Conservation (phyloP, 1,140 invertebrate genomes). For the Dysdera silvatica region DNA sequence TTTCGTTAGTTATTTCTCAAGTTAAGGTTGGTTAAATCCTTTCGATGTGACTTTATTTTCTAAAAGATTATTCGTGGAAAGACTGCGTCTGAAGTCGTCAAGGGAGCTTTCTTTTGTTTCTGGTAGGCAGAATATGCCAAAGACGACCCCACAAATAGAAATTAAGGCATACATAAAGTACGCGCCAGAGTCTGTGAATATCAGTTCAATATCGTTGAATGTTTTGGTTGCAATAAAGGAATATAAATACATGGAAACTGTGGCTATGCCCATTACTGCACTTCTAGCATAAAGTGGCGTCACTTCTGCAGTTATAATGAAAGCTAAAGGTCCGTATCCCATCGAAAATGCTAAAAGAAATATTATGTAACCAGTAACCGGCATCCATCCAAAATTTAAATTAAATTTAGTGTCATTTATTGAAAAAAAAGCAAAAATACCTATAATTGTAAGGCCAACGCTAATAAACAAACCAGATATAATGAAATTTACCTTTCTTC, state of each 20-base stretch:
- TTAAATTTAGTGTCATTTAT: not conserved
- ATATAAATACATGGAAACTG: constrained; percentile 47
- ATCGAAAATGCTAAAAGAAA: constrained; percentile 56
- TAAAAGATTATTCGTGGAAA: too few species aligned
- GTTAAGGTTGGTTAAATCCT: too few species aligned
- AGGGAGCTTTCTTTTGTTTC: constrained; percentile 83
- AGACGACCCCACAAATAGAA: constrained; percentile 63
- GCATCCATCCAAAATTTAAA: constrained; percentile 45
- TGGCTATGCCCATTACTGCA: constrained; percentile 63
- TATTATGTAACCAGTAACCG: constrained; percentile 48
- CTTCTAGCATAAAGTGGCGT: constrained; percentile 62
- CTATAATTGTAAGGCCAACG: constrained; percentile 59
- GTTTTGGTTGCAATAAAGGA: constrained; percentile 26
- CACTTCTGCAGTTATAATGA: constrained; percentile 61
- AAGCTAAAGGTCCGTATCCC: constrained; percentile 74
- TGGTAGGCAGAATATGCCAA: constrained; percentile 73
- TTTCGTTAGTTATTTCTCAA: too few species aligned
- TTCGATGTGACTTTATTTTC: too few species aligned
- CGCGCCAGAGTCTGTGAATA: constrained; percentile 60
- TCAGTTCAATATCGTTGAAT: constrained; percentile 51
- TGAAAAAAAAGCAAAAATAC: constrained; percentile 50
- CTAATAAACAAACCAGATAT: constrained; percentile 51
- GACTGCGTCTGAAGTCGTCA: too few species aligned
- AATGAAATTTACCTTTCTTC: constrained; percentile 73
- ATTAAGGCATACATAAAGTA: constrained; percentile 76